These are phyloP conservation scores for Bemisia tabaci DNA, from an alignment of 1,140 invertebrate species.

Conservation along the genomic window DNA sequence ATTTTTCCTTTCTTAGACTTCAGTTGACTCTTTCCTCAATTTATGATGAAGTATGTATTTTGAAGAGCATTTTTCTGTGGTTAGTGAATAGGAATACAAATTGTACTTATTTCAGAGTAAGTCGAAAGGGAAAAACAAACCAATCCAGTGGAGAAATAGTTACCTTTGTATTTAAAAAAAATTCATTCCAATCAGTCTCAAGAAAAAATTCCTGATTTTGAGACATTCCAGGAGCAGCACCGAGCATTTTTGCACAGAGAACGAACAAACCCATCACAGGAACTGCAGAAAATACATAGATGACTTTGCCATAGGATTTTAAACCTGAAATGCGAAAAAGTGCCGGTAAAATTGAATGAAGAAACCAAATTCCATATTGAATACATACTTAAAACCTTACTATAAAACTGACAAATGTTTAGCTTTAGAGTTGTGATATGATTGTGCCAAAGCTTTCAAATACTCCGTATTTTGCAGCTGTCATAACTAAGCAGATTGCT, in stretches of 20 bases:
- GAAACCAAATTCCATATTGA: conserved; percentile 1
- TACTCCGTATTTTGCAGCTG: too few species aligned
- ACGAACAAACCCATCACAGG: conserved; percentile 58
- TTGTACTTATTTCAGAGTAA: too few species aligned
- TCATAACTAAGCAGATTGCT: too few species aligned
- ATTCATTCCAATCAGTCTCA: conserved; percentile 63
- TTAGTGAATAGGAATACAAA: too few species aligned
- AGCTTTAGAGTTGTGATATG: too few species aligned
- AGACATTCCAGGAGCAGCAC: conserved; percentile 45
- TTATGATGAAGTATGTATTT: too few species aligned
- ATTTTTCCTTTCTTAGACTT: too few species aligned
- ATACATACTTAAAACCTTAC: background rate
- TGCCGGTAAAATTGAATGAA: background rate
- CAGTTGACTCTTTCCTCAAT: too few species aligned
- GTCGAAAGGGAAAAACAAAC: background rate
- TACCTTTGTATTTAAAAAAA: conserved; percentile 64
- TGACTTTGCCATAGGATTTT: conserved; percentile 70
- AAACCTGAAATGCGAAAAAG: conserved; percentile 38
- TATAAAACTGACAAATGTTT: too few species aligned
- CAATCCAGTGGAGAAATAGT: conserved; percentile 18
- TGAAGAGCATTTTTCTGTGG: too few species aligned
- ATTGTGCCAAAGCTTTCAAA: too few species aligned
- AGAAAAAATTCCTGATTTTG: conserved; percentile 50
- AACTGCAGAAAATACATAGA: conserved; percentile 54
- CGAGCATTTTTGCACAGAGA: conserved; percentile 57